phyloP scores from a whole-genome alignment of 2,113 vertebrate species.

The Dromiciops gliroides region DNA sequence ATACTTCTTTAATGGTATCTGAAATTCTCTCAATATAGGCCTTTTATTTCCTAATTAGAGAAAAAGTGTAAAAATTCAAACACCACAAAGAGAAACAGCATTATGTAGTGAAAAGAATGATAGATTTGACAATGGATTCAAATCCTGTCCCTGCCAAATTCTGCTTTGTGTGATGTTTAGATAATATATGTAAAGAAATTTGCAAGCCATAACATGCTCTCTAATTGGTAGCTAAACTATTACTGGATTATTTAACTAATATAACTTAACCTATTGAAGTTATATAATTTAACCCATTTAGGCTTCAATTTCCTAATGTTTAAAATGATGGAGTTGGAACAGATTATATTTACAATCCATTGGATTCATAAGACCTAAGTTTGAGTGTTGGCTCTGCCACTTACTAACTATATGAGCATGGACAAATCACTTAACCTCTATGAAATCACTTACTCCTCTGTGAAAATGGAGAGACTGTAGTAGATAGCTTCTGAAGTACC shows the following conservation, averaged over 20 bases:
- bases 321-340: background rate
- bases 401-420: background rate
- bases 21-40: background rate
- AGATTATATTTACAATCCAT: background rate
- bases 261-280: no score
- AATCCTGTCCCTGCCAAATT: background rate
- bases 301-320: background rate
- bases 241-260: background rate
- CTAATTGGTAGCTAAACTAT: background rate
- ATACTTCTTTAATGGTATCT: background rate
- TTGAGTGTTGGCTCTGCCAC: background rate
- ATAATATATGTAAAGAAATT: background rate
- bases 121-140: background rate
- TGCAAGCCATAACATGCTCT: background rate
- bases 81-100: background rate
- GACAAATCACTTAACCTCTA: background rate
- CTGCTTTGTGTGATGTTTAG: background rate
- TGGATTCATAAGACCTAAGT: background rate
- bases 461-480: background rate
- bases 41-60: background rate
- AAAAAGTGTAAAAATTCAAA: background rate
- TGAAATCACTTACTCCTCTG: background rate
- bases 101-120: background rate
- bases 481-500: background rate
- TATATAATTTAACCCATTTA: no score